Percentiles rank a stretch among this genome's conserved stretches.
phyloP scores from a whole-genome alignment of 2,113 vertebrate genomes.

The Narcine bancroftii region DNA sequence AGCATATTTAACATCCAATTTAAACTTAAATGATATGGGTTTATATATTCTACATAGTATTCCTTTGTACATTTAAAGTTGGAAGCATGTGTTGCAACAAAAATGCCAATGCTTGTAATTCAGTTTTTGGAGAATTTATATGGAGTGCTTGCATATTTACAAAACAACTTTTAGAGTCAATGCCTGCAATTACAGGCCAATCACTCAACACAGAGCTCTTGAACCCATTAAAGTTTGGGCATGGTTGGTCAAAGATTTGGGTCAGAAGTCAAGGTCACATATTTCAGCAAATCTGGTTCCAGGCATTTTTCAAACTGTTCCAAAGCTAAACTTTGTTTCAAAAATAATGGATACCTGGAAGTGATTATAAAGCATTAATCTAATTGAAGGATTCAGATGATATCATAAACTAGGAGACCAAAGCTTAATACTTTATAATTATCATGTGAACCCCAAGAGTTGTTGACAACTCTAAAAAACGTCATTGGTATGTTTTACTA shows the following conservation, averaged over 20 bases:
- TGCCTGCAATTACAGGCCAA: conserved; percentile 36
- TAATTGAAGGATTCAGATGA: conserved; percentile 33
- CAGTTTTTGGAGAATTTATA: neutral
- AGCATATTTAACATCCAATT: neutral
- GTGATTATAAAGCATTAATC: conserved; percentile 37
- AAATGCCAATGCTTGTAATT: neutral
- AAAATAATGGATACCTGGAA: conserved; percentile 35
- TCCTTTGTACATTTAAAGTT: neutral
- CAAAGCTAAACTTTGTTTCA: conserved; percentile 38
- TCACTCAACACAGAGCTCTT: conserved; percentile 36
- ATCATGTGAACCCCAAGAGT: conserved; percentile 6
- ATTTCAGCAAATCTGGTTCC: conserved; percentile 34
- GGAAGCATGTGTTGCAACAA: neutral
- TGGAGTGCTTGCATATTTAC: conserved; percentile 33
- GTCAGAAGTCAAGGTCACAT: conserved; percentile 38
- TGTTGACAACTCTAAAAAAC: neutral
- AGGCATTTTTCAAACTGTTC: conserved; percentile 37
- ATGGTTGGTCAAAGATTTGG: conserved; percentile 38
- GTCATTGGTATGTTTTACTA: neutral
- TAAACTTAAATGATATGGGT: neutral
- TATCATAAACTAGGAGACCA: conserved; percentile 24
- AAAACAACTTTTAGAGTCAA: conserved; percentile 34
- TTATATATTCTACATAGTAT: neutral
- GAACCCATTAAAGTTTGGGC: conserved; percentile 37
- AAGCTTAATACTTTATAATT: conserved; percentile 1